Conservation (phyloP, 2,113 vertebrate species). For the Bettongia penicillata region DNA sequence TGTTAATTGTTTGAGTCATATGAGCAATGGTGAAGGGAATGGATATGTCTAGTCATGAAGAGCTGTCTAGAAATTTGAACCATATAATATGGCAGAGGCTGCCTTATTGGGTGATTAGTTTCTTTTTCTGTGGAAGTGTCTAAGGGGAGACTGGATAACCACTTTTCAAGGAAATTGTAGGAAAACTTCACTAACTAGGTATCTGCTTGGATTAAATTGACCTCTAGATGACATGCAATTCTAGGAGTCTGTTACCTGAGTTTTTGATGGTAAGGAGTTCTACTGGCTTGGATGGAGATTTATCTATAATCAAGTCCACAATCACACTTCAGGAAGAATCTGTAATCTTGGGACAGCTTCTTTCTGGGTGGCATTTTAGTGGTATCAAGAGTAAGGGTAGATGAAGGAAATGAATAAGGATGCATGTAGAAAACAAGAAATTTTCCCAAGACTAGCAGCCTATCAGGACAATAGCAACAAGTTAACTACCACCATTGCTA, state of each 20-base stretch:
- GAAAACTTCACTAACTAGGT: background rate
- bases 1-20: background rate
- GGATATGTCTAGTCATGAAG: background rate
- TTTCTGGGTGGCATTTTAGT: background rate
- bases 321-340: background rate
- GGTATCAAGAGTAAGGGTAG: background rate
- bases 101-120: background rate
- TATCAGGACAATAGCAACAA: conserved; percentile 1
- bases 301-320: background rate
- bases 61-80: background rate
- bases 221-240: background rate
- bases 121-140: background rate
- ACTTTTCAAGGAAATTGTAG: background rate
- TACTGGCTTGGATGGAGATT: background rate
- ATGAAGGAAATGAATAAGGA: background rate
- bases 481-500: background rate
- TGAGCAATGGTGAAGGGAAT: background rate
- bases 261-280: background rate
- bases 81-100: background rate
- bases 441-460: background rate
- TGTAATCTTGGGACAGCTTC: background rate
- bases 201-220: background rate
- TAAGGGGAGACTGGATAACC: background rate
- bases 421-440: background rate
- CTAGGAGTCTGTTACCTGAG: background rate